phyloP scores from a whole-genome alignment of 30 jellyfish, hydroid and myxozoan species.

The Hydractinia symbiolongicarpus region DNA sequence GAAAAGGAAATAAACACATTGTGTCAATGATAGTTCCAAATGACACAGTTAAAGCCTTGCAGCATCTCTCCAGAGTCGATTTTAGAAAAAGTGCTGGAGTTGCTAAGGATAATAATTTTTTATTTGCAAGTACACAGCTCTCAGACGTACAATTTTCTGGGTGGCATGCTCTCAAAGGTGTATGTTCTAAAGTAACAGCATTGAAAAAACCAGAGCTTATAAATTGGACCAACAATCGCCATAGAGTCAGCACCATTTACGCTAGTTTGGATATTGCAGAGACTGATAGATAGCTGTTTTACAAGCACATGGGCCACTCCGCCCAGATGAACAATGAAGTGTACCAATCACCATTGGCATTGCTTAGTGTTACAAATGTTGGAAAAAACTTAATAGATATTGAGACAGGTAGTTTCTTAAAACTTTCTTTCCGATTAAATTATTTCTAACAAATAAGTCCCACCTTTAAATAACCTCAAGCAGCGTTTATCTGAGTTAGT shows the following conservation, averaged over 20 bases:
- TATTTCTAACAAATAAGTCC: too few species aligned
- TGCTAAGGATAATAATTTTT: neutral
- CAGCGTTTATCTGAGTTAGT: too few species aligned
- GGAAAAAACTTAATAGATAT: neutral
- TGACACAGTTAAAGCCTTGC: constrained; percentile 8
- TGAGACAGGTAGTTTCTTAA: neutral
- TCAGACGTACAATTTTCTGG: constrained; percentile 11
- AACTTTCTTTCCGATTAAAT: too few species aligned
- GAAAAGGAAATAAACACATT: constrained; percentile 1
- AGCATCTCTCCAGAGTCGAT: neutral
- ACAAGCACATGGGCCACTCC: constrained; percentile 7
- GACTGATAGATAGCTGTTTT: constrained; percentile 1
- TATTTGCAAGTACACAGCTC: constrained; percentile 14
- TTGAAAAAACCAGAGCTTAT: constrained; percentile 4
- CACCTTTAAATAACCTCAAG: too few species aligned
- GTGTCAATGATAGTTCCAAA: constrained; percentile 8
- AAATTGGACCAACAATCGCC: constrained; percentile 1
- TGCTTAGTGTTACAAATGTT: constrained; percentile 16
- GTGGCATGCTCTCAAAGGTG: constrained; percentile 13
- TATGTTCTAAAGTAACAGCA: constrained; percentile 1
- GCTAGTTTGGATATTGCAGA: constrained; percentile 15
- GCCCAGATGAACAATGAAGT: neutral
- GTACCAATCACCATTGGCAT: constrained; percentile 16
- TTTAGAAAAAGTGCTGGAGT: constrained; percentile 3
- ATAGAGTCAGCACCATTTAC: constrained; percentile 7